phyloP scores from a whole-genome alignment of 2,888 invertebrate species.

The Xylocampa areola region DNA sequence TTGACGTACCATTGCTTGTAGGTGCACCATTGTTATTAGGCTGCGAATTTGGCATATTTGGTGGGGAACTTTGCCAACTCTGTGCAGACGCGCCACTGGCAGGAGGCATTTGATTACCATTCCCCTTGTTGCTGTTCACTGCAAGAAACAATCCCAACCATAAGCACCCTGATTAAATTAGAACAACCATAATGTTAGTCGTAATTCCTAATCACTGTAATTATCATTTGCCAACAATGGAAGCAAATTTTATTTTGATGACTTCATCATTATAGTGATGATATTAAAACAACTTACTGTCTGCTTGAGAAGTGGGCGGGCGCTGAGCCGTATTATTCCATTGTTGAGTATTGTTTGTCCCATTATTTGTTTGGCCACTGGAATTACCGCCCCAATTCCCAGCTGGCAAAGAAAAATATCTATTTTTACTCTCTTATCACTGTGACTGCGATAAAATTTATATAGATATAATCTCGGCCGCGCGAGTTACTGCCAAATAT shows the following conservation, averaged over 20 bases:
- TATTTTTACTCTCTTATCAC: slow-evolving; percentile 53
- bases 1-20: slow-evolving; percentile 79
- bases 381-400: slow-evolving; percentile 87
- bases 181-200: slow-evolving; percentile 40
- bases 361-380: slow-evolving; percentile 83
- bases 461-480: slow-evolving; percentile 43
- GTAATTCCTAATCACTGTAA: slow-evolving; percentile 55
- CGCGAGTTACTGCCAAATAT: slow-evolving; percentile 46
- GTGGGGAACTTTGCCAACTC: slow-evolving; percentile 84
- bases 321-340: slow-evolving; percentile 87
- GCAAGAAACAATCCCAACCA: slow-evolving; percentile 67
- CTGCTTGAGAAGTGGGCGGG: slow-evolving; percentile 87
- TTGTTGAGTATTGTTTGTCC: slow-evolving; percentile 86
- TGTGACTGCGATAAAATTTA: slow-evolving; percentile 51
- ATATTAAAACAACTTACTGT: slow-evolving; percentile 80
- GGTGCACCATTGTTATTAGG: slow-evolving; percentile 86
- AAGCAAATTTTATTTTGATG: slow-evolving; percentile 62
- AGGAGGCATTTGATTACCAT: slow-evolving; percentile 83
- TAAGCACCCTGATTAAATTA: slow-evolving; percentile 47
- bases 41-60: slow-evolving; percentile 86
- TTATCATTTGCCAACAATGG: slow-evolving; percentile 55
- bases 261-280: slow-evolving; percentile 59
- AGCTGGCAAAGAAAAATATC: slow-evolving; percentile 73
- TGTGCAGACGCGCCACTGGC: slow-evolving; percentile 80
- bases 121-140: slow-evolving; percentile 88